These are phyloP conservation scores for Danio rerio DNA, from an alignment of 2,113 vertebrate species.

Conservation along the genomic window GRCz12tu NC_133182.1:44585501-44586000, in stretches of 20 bases:
- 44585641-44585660: background rate
- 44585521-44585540: too few relatives aligned
- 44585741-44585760: background rate
- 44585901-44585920: conserved; percentile 48
- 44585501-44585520: too few relatives aligned
- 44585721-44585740: conserved; percentile 40
- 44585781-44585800: conserved; percentile 30
- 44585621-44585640: too few relatives aligned
- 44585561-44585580: too few relatives aligned
- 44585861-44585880: conserved; percentile 19
- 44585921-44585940: conserved; percentile 13
- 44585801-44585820: background rate
- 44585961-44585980: conserved; percentile 52
- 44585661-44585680: conserved; percentile 19
- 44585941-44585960: conserved; percentile 14
- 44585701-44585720: conserved; percentile 22
- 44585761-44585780: conserved; percentile 1
- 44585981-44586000: conserved; percentile 47
- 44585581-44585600: too few relatives aligned
- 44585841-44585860: conserved; percentile 53
- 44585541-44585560: too few relatives aligned
- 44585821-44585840: conserved; percentile 20
- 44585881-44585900: conserved; percentile 27
- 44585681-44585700: conserved; percentile 12
- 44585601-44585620: too few relatives aligned